Evolutionary conservation across 1,140 invertebrate species (phyloP).

Genomic region (Tetramorium parvispinum): DNA sequence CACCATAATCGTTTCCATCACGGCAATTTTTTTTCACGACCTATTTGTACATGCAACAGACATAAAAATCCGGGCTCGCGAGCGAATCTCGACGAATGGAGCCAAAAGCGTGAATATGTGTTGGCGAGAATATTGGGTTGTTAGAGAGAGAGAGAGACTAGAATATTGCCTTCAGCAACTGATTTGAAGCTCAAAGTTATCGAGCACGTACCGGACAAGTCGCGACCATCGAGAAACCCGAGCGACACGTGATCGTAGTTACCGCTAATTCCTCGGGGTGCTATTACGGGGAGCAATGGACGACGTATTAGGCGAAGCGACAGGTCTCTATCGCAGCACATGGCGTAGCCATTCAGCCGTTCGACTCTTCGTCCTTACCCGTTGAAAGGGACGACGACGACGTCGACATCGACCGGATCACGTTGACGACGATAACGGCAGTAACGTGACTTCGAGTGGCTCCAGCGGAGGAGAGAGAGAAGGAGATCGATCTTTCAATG

Average conservation of each 20-base stretch:
- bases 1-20: constrained; percentile 18
- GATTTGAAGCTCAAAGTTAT: constrained; percentile 44
- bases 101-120: background rate
- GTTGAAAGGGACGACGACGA: constrained; percentile 66
- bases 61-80: background rate
- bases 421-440: constrained; percentile 77
- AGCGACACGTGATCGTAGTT: constrained; percentile 74
- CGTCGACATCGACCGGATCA: constrained; percentile 70
- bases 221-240: constrained; percentile 62
- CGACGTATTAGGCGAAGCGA: constrained; percentile 67
- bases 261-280: constrained; percentile 75
- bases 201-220: constrained; percentile 64
- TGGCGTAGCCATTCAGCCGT: constrained; percentile 64
- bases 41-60: background rate
- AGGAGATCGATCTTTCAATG: constrained; percentile 40
- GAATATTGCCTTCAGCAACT: background rate
- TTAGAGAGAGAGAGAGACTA: background rate
- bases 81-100: background rate
- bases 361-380: constrained; percentile 67
- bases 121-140: background rate
- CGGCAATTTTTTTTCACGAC: background rate
- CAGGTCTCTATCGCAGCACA: constrained; percentile 65
- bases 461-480: constrained; percentile 9
- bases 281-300: constrained; percentile 72
- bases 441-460: constrained; percentile 73